Conservation (phyloP, 2,888 invertebrate species). For the Automeris io region DNA sequence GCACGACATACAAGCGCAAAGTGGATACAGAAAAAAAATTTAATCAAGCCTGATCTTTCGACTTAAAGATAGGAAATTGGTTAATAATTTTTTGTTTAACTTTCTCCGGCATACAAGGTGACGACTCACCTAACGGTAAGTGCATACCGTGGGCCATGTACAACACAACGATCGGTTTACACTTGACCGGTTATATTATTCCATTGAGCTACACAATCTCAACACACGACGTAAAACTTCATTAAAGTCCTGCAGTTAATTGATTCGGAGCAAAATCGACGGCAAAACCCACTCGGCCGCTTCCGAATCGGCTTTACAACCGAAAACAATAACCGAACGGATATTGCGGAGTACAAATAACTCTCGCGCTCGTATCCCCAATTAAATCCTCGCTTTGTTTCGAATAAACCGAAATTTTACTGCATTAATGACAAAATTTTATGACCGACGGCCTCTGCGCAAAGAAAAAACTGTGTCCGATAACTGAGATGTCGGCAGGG, state of each 20-base stretch:
- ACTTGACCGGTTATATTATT: too few relatives aligned
- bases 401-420: slow-evolving; percentile 73
- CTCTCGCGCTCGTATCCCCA: slow-evolving; percentile 53
- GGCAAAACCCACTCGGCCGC: not conserved
- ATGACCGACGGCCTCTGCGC: slow-evolving; percentile 35
- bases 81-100: too few relatives aligned
- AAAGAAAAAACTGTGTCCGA: slow-evolving; percentile 52
- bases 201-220: too few relatives aligned
- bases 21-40: too few relatives aligned
- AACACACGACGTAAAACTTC: not conserved
- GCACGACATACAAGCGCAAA: too few relatives aligned
- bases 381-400: slow-evolving; percentile 72
- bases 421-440: slow-evolving; percentile 71
- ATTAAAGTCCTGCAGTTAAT: slow-evolving; percentile 29
- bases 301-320: slow-evolving; percentile 27
- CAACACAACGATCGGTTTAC: too few relatives aligned
- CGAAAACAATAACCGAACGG: slow-evolving; percentile 40
- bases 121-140: too few relatives aligned
- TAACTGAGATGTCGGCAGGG: slow-evolving; percentile 43
- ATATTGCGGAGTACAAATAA: slow-evolving; percentile 29
- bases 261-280: slow-evolving; percentile 10
- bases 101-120: too few relatives aligned
- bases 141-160: too few relatives aligned
- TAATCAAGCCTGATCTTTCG: too few relatives aligned
- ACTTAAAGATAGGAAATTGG: too few relatives aligned